phyloP scores from a whole-genome alignment of 2,113 vertebrate species.

The Carassius gibelio region DNA sequence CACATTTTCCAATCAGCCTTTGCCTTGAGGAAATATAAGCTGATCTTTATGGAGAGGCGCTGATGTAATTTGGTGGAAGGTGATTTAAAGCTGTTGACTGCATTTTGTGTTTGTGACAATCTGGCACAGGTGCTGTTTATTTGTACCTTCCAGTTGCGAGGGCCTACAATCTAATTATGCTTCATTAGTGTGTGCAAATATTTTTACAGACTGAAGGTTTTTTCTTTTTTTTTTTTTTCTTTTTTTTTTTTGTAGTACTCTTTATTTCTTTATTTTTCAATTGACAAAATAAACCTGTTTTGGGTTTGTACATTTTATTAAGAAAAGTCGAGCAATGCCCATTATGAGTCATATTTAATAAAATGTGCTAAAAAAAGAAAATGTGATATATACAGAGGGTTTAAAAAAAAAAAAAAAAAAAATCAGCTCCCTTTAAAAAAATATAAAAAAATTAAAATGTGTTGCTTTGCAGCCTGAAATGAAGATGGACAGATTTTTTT shows the following conservation, averaged over 20 bases:
- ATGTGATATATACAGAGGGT: neutral
- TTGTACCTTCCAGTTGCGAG: conserved; percentile 63
- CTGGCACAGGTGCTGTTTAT: conserved; percentile 55
- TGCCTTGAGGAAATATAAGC: neutral
- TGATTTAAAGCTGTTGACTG: conserved; percentile 53
- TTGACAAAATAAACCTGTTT: conserved; percentile 12
- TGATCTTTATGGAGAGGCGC: neutral
- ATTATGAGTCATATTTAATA: conserved; percentile 14
- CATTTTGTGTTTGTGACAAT: conserved; percentile 55
- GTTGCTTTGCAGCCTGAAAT: too few relatives aligned
- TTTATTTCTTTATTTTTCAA: conserved; percentile 12
- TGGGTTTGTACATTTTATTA: conserved; percentile 24
- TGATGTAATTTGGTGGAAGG: conserved; percentile 32
- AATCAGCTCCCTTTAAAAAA: too few relatives aligned
- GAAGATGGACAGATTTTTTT: too few relatives aligned
- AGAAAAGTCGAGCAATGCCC: neutral
- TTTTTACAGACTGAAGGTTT: conserved; percentile 54
- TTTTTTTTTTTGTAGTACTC: neutral
- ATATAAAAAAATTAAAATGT: too few relatives aligned
- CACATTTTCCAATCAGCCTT: conserved; percentile 24
- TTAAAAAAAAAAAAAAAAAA: too few relatives aligned
- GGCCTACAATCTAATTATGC: conserved; percentile 50
- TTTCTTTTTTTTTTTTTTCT: conserved; percentile 61
- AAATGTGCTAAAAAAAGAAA: neutral
- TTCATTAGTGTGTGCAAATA: conserved; percentile 64